These are phyloP conservation scores for Malthinus seriepunctatus DNA, from an alignment of 2,888 invertebrate species.

Conservation along the genomic window DNA sequence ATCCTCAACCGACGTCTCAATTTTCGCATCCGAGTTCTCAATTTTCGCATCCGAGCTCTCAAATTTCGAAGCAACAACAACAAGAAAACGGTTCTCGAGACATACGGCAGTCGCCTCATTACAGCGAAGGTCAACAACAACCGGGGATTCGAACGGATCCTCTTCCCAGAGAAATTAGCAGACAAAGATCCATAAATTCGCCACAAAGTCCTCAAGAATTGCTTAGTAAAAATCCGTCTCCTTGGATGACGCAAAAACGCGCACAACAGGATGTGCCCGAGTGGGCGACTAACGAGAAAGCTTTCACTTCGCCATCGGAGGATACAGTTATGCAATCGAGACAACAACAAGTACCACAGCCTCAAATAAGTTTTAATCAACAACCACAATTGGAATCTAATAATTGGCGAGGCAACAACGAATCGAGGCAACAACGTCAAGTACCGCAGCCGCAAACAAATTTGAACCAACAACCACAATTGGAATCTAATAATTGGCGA, in stretches of 20 bases:
- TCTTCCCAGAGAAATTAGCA: background rate
- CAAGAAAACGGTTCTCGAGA: background rate
- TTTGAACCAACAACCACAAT: slow-evolving; percentile 31
- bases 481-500: slow-evolving; percentile 36
- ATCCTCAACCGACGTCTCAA: slow-evolving; percentile 8
- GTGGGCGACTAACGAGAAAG: slow-evolving; percentile 53
- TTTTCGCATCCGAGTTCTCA: slow-evolving; percentile 10
- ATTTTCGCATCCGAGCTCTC: slow-evolving; percentile 8
- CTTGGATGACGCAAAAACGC: slow-evolving; percentile 58
- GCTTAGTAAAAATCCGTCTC: slow-evolving; percentile 63
- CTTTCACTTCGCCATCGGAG: slow-evolving; percentile 16
- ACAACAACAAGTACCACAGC: slow-evolving; percentile 53
- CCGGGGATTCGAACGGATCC: background rate
- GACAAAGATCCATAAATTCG: slow-evolving; percentile 25
- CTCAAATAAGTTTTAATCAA: slow-evolving; percentile 6
- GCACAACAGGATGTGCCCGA: slow-evolving; percentile 57
- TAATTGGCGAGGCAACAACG: slow-evolving; percentile 32
- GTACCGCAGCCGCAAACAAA: slow-evolving; percentile 34
- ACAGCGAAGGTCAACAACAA: slow-evolving; percentile 19
- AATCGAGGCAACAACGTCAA: slow-evolving; percentile 20
- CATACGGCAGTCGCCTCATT: slow-evolving; percentile 13
- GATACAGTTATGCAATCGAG: too few relatives aligned
- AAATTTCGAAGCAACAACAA: background rate
- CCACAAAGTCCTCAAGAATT: slow-evolving; percentile 51
- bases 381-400: slow-evolving; percentile 34